Evolutionary conservation across 1,140 invertebrate genomes (phyloP).

Genomic region (Drosophila auraria): DNA sequence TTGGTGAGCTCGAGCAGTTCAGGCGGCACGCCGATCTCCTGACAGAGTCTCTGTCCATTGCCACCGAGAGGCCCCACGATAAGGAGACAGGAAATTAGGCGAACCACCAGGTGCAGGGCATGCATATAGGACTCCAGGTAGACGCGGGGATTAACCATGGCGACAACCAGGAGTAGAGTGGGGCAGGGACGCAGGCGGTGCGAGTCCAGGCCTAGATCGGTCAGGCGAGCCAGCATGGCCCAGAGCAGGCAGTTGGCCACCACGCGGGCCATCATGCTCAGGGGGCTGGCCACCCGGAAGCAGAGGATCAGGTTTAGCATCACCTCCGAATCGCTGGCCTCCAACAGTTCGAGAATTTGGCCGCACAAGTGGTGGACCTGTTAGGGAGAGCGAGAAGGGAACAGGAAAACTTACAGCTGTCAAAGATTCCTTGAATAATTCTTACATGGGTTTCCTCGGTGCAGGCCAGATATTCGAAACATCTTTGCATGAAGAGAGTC

Average conservation of each 20-base stretch:
- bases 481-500: slow-evolving; percentile 55
- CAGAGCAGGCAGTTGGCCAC: slow-evolving; percentile 57
- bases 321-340: slow-evolving; percentile 34
- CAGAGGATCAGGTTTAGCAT: slow-evolving; percentile 59
- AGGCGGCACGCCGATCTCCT: slow-evolving; percentile 39
- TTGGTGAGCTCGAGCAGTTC: slow-evolving; percentile 35
- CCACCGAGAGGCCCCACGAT: slow-evolving; percentile 41
- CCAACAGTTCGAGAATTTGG: slow-evolving; percentile 37
- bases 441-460: slow-evolving; percentile 55
- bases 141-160: slow-evolving; percentile 51
- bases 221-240: slow-evolving; percentile 54
- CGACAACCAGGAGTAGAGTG: slow-evolving; percentile 47
- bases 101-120: slow-evolving; percentile 58
- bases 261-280: slow-evolving; percentile 59
- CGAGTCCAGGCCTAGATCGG: slow-evolving; percentile 45
- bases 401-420: no score
- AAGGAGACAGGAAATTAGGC: slow-evolving; percentile 38
- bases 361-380: slow-evolving; percentile 52
- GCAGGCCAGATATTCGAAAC: slow-evolving; percentile 66
- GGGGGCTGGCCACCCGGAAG: slow-evolving; percentile 47
- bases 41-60: slow-evolving; percentile 33
- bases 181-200: slow-evolving; percentile 47
- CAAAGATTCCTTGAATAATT: no score
- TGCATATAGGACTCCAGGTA: slow-evolving; percentile 60
- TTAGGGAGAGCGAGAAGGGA: background rate